Conservation (phyloP, 2,888 invertebrate species). For the Drosophila tripunctata region DNA sequence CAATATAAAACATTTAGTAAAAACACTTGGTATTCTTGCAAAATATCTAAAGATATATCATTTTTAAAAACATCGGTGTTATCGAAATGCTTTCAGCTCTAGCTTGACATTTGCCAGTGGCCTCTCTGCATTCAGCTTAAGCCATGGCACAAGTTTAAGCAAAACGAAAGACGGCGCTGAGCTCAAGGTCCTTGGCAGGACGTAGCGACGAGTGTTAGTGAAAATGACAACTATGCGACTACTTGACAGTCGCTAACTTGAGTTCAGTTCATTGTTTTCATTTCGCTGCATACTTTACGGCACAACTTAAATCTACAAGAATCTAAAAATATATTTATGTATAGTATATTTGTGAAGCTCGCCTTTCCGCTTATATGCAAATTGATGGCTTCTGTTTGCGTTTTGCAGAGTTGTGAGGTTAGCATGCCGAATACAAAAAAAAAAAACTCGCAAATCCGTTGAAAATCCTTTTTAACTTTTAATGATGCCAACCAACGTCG, state of each 20-base stretch:
- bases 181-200: conserved; percentile 31
- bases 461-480: conserved; percentile 79
- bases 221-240: conserved; percentile 57
- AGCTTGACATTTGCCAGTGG: conserved; percentile 5
- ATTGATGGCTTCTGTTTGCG: conserved; percentile 75
- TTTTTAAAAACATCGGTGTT: background rate
- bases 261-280: conserved; percentile 38
- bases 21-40: no score
- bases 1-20: no score
- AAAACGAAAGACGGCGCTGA: conserved; percentile 52
- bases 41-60: background rate
- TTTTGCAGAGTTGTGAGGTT: conserved; percentile 34
- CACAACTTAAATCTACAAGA: conserved; percentile 44
- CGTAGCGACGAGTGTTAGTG: conserved; percentile 48
- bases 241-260: conserved; percentile 67
- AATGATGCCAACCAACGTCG: conserved; percentile 56
- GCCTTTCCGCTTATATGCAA: conserved; percentile 58
- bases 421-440: conserved; percentile 4
- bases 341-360: conserved; percentile 5
- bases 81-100: background rate
- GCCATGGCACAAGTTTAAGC: conserved; percentile 66
- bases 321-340: conserved; percentile 29
- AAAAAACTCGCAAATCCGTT: conserved; percentile 75
- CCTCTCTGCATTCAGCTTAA: conserved; percentile 70
- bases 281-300: conserved; percentile 39